phyloP scores from a whole-genome alignment of 2,797 vertebrate species.

The Chelon auratus region DNA sequence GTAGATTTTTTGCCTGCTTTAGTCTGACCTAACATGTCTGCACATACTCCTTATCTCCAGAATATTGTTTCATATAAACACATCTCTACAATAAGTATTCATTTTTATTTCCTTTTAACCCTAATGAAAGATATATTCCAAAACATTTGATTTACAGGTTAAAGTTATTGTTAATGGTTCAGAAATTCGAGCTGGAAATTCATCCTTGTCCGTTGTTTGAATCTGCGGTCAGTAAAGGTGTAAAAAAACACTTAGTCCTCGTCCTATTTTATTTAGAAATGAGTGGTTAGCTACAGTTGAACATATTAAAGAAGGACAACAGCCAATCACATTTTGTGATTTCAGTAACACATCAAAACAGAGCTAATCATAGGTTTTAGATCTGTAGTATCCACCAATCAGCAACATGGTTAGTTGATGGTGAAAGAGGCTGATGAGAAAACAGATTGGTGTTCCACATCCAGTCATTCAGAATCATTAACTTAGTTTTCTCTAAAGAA shows the following conservation, averaged over 20 bases:
- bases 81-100: neutral
- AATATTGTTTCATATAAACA: neutral
- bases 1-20: neutral
- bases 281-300: conserved; percentile 61
- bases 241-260: conserved; percentile 31
- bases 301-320: conserved; percentile 23
- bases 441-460: conserved; percentile 23
- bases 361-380: conserved; percentile 53
- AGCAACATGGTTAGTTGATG: conserved; percentile 26
- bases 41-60: neutral
- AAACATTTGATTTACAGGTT: conserved; percentile 1
- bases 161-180: conserved; percentile 13
- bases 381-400: conserved; percentile 34
- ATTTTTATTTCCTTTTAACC: neutral
- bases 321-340: conserved; percentile 53
- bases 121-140: conserved; percentile 2
- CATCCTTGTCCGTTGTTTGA: conserved; percentile 9
- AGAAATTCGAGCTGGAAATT: conserved; percentile 16
- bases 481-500: conserved; percentile 46
- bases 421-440: conserved; percentile 37
- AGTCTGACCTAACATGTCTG: neutral
- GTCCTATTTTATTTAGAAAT: conserved; percentile 44
- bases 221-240: conserved; percentile 39
- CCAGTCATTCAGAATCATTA: conserved; percentile 31
- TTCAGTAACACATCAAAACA: conserved; percentile 12